Evolutionary conservation across 2,113 vertebrate genomes (phyloP).

Genomic region (Dromas ardeola): DNA sequence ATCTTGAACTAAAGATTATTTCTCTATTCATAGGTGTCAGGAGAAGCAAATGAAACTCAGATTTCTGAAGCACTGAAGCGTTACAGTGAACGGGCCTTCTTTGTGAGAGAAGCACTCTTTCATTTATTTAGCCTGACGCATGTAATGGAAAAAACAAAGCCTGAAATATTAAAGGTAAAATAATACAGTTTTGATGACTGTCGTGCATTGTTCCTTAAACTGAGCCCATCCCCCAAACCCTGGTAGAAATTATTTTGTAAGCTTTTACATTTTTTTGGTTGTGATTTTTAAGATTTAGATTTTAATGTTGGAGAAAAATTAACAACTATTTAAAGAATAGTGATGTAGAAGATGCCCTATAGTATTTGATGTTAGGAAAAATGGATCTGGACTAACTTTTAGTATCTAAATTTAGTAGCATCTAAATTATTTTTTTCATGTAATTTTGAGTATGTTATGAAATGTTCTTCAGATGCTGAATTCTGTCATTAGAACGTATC

Average conservation of each 20-base stretch:
- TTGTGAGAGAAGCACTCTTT: constrained; percentile 96
- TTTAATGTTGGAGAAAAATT: neutral
- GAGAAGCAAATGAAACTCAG: constrained; percentile 96
- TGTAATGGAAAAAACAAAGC: constrained; percentile 94
- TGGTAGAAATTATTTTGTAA: neutral
- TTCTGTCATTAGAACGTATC: neutral
- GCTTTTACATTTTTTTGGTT: neutral
- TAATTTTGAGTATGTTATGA: neutral
- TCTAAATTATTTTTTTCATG: neutral
- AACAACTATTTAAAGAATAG: neutral
- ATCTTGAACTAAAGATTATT: constrained; percentile 1
- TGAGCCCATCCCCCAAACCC: neutral
- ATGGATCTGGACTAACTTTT: neutral
- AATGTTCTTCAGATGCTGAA: neutral
- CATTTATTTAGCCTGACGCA: constrained; percentile 97
- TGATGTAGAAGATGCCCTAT: neutral
- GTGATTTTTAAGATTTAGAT: neutral
- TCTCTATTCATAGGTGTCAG: constrained; percentile 85
- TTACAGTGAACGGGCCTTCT: constrained; percentile 95
- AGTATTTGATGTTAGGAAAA: neutral
- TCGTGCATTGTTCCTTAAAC: neutral
- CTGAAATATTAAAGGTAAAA: constrained; percentile 95
- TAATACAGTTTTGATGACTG: neutral
- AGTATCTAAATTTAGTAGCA: neutral
- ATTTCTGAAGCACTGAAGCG: constrained; percentile 94